These are phyloP conservation scores for Cepaea nemoralis DNA, from an alignment of 1,140 invertebrate genomes.

Conservation along the genomic window DNA sequence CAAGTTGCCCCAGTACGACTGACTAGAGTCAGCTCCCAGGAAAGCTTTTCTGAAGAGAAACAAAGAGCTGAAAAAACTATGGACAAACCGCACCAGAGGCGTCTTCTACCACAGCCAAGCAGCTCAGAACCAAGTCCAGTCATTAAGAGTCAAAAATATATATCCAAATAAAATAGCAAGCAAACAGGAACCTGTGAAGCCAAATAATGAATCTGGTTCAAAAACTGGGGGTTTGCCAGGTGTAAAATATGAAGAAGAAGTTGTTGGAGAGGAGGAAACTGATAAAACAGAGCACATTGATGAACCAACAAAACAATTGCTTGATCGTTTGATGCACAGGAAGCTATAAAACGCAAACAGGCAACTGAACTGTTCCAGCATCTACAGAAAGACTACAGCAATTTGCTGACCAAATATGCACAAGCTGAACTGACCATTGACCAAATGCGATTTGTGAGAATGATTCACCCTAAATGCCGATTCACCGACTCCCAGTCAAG, in stretches of 20 bases:
- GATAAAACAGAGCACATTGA: slow-evolving; percentile 24
- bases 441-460: slow-evolving; percentile 69
- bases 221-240: slow-evolving; percentile 52
- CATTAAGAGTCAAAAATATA: slow-evolving; percentile 61
- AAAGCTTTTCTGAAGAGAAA: slow-evolving; percentile 57
- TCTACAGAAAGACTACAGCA: slow-evolving; percentile 69
- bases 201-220: slow-evolving; percentile 58
- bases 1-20: slow-evolving; percentile 38
- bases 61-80: background rate
- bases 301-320: slow-evolving; percentile 57
- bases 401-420: slow-evolving; percentile 70
- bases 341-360: slow-evolving; percentile 62
- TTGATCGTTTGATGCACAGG: slow-evolving; percentile 61
- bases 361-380: slow-evolving; percentile 69
- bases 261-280: slow-evolving; percentile 50
- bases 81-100: slow-evolving; percentile 47
- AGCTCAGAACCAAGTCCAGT: slow-evolving; percentile 48
- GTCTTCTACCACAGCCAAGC: slow-evolving; percentile 59
- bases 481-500: slow-evolving; percentile 62
- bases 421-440: slow-evolving; percentile 72
- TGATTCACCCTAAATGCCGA: slow-evolving; percentile 64
- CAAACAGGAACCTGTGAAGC: slow-evolving; percentile 58
- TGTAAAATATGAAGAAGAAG: slow-evolving; percentile 45
- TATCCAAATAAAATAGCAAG: slow-evolving; percentile 55
- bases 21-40: slow-evolving; percentile 57